A percentile compares a stretch with the other conserved stretches of the same genome.
Conservation (phyloP, 2,113 vertebrate species). For the Oreotrochilus melanogaster region DNA sequence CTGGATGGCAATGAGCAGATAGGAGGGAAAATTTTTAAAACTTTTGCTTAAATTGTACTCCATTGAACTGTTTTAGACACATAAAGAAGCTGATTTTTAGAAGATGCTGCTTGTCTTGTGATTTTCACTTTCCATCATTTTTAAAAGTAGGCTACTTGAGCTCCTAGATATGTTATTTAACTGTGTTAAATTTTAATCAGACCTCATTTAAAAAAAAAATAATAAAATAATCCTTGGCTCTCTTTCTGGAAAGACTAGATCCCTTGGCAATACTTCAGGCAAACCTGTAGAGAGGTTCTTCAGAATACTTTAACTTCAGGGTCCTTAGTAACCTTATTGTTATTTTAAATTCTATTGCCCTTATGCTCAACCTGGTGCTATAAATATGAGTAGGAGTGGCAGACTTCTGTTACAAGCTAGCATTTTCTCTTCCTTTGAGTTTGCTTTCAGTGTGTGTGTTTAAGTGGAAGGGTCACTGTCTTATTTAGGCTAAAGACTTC, state of each 20-base stretch:
- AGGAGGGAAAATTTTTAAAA: neutral
- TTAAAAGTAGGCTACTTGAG: conserved; percentile 40
- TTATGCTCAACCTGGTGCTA: conserved; percentile 27
- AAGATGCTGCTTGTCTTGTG: conserved; percentile 11
- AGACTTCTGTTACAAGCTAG: conserved; percentile 37
- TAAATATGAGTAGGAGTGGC: conserved; percentile 60
- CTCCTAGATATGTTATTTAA: conserved; percentile 49
- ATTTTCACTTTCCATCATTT: conserved; percentile 31
- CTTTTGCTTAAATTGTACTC: neutral
- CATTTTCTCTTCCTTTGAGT: conserved; percentile 29
- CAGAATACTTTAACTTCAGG: neutral
- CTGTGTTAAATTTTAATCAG: conserved; percentile 58
- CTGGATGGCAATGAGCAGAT: neutral
- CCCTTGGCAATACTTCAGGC: neutral
- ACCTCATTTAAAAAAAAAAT: neutral
- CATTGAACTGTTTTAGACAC: neutral
- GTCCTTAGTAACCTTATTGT: neutral
- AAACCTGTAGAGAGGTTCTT: neutral
- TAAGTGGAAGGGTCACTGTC: neutral
- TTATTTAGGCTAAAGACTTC: neutral
- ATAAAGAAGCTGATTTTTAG: neutral
- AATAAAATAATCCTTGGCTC: neutral
- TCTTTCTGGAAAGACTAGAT: neutral
- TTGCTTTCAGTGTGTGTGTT: conserved; percentile 9
- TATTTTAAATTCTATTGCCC: conserved; percentile 10